Base-by-base conservation (phyloP, 2,888 invertebrate genomes). In the Omphaloscelis lunosa region DNA sequence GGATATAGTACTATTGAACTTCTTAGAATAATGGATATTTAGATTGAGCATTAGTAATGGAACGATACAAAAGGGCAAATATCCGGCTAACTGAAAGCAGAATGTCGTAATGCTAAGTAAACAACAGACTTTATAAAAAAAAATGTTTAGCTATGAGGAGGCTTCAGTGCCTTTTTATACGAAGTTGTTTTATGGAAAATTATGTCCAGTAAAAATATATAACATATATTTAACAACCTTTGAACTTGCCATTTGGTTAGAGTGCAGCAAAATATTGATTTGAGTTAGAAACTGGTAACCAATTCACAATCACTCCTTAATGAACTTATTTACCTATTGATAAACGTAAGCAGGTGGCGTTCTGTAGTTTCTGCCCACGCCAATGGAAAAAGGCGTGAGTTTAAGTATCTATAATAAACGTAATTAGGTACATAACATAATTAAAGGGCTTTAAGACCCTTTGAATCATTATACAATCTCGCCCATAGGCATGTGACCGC, bases 21-120 rank as follows among this genome's bases (percentile, higher is more conserved):
- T 83, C 86, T 86, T 53, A 72, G 83, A 83, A 83, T 74, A 77
- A 70, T 82, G 70, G 56, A 63, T 63, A 82, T 82, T 59, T 59
- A 56, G 29, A 83, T 77, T 65, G 20, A 81, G 65, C 51, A 71
- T 65, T 67, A 56, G 65, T 48, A 48, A 67, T 48, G 58, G 69
- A 65, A 69, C 39, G 61, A 69, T 65, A 79, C 48, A 29, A 34
- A 73, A 62, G 41, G 61, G 51, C 51, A 48, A 69, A 65, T 41
- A 71, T 84, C 27, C 56, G 12, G 63, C 27, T 72, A 17, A n/a
- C n/a, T 61, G 20, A n/a, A 17, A 41, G 15, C 15, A 66, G 41
- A 48, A 27, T 20, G 7, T 34, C 3, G 34, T 27, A 7, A 17
- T 62, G 9, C 17, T 39, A 53, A 23, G n/a, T 15, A 59, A n/a